Percentiles rank a stretch among this genome's conserved stretches.
These are phyloP conservation scores for Heterodera carotae DNA, from an alignment of 1,140 invertebrate species.

Conservation along the genomic window DNA sequence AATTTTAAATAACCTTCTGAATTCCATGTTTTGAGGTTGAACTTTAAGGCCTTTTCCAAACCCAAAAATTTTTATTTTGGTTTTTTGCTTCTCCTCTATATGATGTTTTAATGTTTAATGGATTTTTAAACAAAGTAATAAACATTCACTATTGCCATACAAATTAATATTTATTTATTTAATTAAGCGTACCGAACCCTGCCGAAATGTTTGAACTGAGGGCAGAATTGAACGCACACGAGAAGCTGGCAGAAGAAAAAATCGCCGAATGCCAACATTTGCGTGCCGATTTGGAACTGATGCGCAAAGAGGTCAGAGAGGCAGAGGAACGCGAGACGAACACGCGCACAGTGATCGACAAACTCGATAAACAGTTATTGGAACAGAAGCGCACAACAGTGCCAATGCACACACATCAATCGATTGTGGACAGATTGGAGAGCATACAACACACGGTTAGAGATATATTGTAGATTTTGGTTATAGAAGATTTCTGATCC, in stretches of 20 bases:
- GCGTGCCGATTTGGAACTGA: constrained; percentile 16
- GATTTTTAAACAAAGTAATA: too few species aligned
- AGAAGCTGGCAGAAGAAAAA: constrained; percentile 19
- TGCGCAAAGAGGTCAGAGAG: not conserved
- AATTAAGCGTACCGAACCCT: constrained; percentile 26
- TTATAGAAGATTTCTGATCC: too few species aligned
- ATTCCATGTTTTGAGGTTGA: too few species aligned
- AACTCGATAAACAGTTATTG: constrained; percentile 29
- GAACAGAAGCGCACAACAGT: constrained; percentile 26
- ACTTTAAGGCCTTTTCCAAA: too few species aligned
- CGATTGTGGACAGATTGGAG: constrained; percentile 19
- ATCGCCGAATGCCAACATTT: constrained; percentile 17
- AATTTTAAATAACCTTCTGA: not conserved
- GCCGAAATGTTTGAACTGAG: constrained; percentile 41
- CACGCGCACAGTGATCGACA: constrained; percentile 13
- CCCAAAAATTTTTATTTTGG: too few species aligned
- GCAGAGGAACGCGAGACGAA: not conserved
- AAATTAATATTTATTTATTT: too few species aligned
- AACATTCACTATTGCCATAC: too few species aligned
- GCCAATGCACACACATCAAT: constrained; percentile 13
- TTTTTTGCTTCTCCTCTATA: too few species aligned
- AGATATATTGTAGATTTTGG: not conserved
- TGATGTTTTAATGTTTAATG: too few species aligned
- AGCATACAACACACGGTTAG: constrained; percentile 9
- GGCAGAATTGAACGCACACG: constrained; percentile 28